Evolutionary conservation across 2,888 invertebrate genomes (phyloP).

Genomic region (Escarpia spicata): DNA sequence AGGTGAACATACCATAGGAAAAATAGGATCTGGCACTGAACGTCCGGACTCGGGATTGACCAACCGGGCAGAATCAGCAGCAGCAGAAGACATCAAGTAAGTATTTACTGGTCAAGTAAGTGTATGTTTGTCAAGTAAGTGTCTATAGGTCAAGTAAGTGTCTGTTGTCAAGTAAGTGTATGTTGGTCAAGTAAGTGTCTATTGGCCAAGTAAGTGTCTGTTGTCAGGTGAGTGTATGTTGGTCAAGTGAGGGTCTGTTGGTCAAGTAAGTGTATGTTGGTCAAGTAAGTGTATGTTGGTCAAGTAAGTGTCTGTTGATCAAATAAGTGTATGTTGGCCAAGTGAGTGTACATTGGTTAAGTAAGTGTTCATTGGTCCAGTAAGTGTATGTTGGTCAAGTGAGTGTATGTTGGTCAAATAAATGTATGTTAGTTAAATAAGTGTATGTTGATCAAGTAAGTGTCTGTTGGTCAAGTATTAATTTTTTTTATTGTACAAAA

Average conservation of each 20-base stretch:
- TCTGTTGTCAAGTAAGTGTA: neutral
- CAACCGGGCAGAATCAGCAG: constrained; percentile 35
- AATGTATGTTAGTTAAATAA: too few species aligned
- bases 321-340: neutral
- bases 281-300: neutral
- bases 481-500: too few species aligned
- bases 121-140: neutral
- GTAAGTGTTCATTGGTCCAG: neutral
- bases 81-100: constrained; percentile 34
- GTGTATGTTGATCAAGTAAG: neutral
- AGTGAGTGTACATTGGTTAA: too few species aligned
- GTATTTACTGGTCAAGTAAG: neutral
- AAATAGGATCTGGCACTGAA: constrained; percentile 52
- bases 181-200: neutral
- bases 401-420: neutral
- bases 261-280: too few species aligned
- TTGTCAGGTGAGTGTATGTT: too few species aligned
- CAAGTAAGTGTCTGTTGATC: too few species aligned
- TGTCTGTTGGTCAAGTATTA: too few species aligned
- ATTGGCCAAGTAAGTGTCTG: neutral
- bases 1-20: constrained; percentile 48
- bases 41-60: constrained; percentile 56
- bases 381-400: neutral
- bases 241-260: neutral
- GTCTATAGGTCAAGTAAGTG: neutral